phyloP scores from a whole-genome alignment of 2,888 invertebrate species.

The Heliconius erato region DNA sequence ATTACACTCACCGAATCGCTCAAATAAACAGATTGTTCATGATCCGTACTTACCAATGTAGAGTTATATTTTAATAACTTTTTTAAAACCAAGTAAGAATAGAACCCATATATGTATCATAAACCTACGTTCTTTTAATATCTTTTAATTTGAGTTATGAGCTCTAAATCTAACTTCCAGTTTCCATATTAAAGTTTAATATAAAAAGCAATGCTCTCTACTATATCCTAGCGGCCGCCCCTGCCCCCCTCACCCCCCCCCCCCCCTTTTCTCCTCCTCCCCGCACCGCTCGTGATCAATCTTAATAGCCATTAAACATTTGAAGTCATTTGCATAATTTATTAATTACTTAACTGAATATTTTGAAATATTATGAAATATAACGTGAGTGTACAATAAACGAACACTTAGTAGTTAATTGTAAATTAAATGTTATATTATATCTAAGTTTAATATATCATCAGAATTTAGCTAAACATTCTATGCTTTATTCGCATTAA shows the following conservation, averaged over 20 bases:
- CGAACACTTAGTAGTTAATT: not conserved
- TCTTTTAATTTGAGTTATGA: not conserved
- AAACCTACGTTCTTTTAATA: not conserved
- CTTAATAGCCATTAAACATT: constrained; percentile 25
- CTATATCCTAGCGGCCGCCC: not conserved
- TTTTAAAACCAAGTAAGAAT: not conserved
- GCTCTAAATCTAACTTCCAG: not conserved
- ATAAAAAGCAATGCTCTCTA: not conserved
- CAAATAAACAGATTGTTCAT: too few relatives aligned
- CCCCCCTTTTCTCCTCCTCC: not conserved
- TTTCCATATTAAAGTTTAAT: constrained; percentile 6
- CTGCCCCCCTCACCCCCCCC: not conserved
- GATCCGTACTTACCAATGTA: too few relatives aligned
- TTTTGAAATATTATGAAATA: constrained; percentile 17
- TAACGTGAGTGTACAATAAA: not conserved
- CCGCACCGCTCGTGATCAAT: constrained; percentile 10
- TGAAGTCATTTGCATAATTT: constrained; percentile 21
- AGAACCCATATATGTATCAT: not conserved
- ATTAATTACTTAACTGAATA: constrained; percentile 23
- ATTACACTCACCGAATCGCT: too few relatives aligned
- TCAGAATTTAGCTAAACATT: too few relatives aligned
- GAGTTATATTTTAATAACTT: not conserved
- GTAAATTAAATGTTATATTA: not conserved
- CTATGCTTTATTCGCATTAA: too few relatives aligned
- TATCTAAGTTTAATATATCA: too few relatives aligned